These are phyloP conservation scores for Amphipoea lucens DNA, from an alignment of 2,888 invertebrate genomes.

Conservation along the genomic window DNA sequence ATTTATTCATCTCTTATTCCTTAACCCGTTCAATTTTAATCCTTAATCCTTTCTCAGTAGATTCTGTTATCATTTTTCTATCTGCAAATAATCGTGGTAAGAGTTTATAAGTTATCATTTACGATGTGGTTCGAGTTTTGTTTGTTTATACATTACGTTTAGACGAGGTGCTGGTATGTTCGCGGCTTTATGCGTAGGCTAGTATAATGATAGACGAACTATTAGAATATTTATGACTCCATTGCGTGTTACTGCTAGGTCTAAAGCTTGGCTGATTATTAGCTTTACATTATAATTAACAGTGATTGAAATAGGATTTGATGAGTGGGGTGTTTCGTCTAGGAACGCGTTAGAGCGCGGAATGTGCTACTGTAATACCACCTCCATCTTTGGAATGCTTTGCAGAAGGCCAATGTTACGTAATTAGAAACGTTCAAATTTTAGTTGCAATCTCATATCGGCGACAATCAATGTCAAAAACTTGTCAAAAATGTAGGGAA, in stretches of 20 bases:
- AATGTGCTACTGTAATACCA: neutral
- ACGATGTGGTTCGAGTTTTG: conserved; percentile 77
- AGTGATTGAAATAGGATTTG: conserved; percentile 27
- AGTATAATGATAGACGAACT: conserved; percentile 43
- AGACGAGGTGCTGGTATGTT: conserved; percentile 60
- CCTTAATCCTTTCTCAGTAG: conserved; percentile 54
- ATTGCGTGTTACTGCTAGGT: conserved; percentile 25
- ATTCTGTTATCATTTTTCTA: conserved; percentile 5
- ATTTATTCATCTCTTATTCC: conserved; percentile 31
- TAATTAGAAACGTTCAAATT: no score
- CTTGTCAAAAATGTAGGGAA: no score
- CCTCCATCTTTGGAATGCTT: neutral
- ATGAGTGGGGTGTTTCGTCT: conserved; percentile 15
- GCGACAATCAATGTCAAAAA: no score
- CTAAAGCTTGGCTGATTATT: conserved; percentile 27
- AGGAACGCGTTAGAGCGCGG: neutral
- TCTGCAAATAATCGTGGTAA: conserved; percentile 50
- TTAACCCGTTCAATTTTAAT: conserved; percentile 47
- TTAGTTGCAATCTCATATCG: no score
- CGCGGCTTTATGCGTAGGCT: conserved; percentile 31
- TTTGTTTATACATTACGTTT: conserved; percentile 72
- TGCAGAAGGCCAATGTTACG: no score
- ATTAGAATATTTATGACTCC: conserved; percentile 44
- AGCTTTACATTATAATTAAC: conserved; percentile 26
- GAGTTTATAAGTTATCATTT: conserved; percentile 78